These are phyloP conservation scores for Sarcophaga rosellei DNA, from an alignment of 2,888 invertebrate genomes.

Conservation along the genomic window DNA sequence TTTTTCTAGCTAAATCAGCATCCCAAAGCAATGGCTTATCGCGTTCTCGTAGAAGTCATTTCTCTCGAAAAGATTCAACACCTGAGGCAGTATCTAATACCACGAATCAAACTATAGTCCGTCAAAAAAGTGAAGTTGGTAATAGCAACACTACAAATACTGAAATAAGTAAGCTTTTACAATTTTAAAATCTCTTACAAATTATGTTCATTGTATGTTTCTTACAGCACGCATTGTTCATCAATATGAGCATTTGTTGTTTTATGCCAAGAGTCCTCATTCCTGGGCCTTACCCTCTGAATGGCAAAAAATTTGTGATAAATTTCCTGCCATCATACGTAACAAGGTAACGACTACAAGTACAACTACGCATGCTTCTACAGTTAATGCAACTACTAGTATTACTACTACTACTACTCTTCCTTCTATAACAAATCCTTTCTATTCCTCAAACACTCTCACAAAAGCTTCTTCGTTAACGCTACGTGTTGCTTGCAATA, in stretches of 20 bases:
- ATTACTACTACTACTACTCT: slow-evolving; percentile 55
- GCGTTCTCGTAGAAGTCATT: slow-evolving; percentile 81
- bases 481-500: slow-evolving; percentile 68
- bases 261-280: slow-evolving; percentile 80
- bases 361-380: slow-evolving; percentile 72
- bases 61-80: slow-evolving; percentile 81
- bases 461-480: slow-evolving; percentile 63
- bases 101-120: slow-evolving; percentile 65
- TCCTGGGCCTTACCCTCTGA: slow-evolving; percentile 80
- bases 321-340: slow-evolving; percentile 79
- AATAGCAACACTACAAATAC: slow-evolving; percentile 59
- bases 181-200: not conserved
- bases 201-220: not conserved
- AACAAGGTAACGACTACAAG: slow-evolving; percentile 81
- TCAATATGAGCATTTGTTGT: slow-evolving; percentile 79
- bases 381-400: slow-evolving; percentile 54
- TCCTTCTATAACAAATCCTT: slow-evolving; percentile 55
- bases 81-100: slow-evolving; percentile 74
- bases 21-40: slow-evolving; percentile 78
- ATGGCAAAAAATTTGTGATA: slow-evolving; percentile 79
- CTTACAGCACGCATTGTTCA: slow-evolving; percentile 79
- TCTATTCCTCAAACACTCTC: slow-evolving; percentile 49
- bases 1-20: slow-evolving; percentile 69
- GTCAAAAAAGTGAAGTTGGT: slow-evolving; percentile 72
- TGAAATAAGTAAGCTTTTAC: slow-evolving; percentile 73